phyloP scores from a whole-genome alignment of 2,888 invertebrate species.

The Capitulum mitella region DNA sequence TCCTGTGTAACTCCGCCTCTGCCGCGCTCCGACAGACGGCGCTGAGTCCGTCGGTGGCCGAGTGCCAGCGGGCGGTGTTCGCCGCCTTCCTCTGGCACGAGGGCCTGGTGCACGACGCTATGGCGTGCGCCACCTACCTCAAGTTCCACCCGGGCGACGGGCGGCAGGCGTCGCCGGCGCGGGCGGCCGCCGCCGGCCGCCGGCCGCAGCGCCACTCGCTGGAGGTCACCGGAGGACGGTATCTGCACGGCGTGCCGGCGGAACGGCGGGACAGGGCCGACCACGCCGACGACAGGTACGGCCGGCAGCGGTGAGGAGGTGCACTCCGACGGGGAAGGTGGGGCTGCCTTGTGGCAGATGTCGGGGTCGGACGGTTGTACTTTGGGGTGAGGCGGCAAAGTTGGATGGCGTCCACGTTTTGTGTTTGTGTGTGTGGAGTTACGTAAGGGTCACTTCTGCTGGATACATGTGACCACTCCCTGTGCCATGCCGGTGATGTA shows the following conservation, averaged over 20 bases:
- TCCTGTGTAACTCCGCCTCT: no score
- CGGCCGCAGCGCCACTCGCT: slow-evolving; percentile 63
- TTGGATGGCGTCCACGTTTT: no score
- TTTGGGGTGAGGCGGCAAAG: no score
- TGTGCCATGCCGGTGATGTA: no score
- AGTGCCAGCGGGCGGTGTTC: slow-evolving; percentile 87
- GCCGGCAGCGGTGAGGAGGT: neutral
- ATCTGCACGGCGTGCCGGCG: slow-evolving; percentile 33
- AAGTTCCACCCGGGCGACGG: slow-evolving; percentile 85
- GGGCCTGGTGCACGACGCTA: slow-evolving; percentile 93
- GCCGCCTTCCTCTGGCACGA: slow-evolving; percentile 97
- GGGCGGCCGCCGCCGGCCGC: slow-evolving; percentile 45
- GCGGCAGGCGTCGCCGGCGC: slow-evolving; percentile 52
- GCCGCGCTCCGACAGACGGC: no score
- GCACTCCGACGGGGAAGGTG: no score
- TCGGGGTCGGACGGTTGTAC: no score
- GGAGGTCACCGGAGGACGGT: slow-evolving; percentile 55
- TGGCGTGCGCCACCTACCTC: slow-evolving; percentile 93
- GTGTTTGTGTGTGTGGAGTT: no score
- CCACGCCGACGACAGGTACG: slow-evolving; percentile 32
- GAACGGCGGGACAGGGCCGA: neutral
- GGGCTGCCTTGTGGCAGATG: no score
- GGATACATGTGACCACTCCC: no score
- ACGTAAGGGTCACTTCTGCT: no score
- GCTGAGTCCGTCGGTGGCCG: slow-evolving; percentile 83